These are phyloP conservation scores for Rhyzopertha dominica DNA, from an alignment of 1,140 invertebrate genomes.

Conservation along the genomic window DNA sequence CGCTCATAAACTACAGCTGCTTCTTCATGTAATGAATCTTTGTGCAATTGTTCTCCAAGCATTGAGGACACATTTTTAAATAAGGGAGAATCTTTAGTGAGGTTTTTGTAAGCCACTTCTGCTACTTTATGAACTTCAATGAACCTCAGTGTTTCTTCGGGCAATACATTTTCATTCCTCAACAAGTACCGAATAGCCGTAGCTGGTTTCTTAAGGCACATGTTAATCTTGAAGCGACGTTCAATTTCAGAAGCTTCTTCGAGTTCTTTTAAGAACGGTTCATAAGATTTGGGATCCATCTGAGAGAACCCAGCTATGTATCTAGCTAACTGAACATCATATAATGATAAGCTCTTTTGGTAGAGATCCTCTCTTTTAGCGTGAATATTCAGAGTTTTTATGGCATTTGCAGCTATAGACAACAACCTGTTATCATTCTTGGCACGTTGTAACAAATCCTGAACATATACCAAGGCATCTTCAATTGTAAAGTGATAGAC, in stretches of 20 bases:
- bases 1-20: conserved; percentile 24
- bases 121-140: conserved; percentile 22
- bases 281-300: conserved; percentile 26
- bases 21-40: conserved; percentile 17
- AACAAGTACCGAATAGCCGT: conserved; percentile 24
- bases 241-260: conserved; percentile 17
- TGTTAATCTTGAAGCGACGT: conserved; percentile 20
- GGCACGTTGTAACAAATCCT: conserved; percentile 11
- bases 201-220: conserved; percentile 14
- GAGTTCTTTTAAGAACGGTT: conserved; percentile 20
- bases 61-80: conserved; percentile 18
- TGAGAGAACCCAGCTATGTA: conserved; percentile 20
- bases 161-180: conserved; percentile 4
- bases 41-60: conserved; percentile 20
- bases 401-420: neutral
- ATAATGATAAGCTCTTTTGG: conserved; percentile 17
- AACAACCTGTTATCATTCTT: neutral
- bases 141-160: conserved; percentile 17
- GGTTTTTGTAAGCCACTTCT: conserved; percentile 20
- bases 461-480: conserved; percentile 21
- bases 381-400: conserved; percentile 8
- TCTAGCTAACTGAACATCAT: conserved; percentile 23
- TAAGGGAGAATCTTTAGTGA: conserved; percentile 6
- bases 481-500: conserved; percentile 25
- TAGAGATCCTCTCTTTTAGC: conserved; percentile 9